Evolutionary conservation across 2,888 invertebrate genomes (phyloP).

Genomic region (Volucella inanis): DNA sequence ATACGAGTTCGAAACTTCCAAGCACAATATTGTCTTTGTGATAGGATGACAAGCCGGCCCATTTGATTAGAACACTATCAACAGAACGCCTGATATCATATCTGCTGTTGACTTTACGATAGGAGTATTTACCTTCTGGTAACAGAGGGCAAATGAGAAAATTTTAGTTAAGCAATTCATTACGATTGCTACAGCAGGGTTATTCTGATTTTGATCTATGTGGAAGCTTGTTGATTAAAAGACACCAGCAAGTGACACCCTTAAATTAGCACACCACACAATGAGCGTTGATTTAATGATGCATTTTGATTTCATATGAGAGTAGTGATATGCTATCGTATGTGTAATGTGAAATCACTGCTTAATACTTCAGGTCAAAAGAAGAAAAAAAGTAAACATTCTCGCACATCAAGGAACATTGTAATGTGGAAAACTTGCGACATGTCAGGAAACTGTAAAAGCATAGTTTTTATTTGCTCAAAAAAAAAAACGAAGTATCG

Average conservation of each 20-base stretch:
- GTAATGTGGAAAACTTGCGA: too few species aligned
- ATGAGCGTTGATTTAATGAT: background rate
- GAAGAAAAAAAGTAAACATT: too few species aligned
- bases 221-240: conserved; percentile 28
- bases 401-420: too few species aligned
- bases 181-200: conserved; percentile 1
- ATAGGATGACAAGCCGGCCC: conserved; percentile 35
- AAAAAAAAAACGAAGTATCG: too few species aligned
- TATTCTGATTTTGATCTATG: background rate
- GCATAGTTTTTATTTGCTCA: too few species aligned
- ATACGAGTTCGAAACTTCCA: background rate
- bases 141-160: conserved; percentile 37
- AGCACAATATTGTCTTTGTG: conserved; percentile 33
- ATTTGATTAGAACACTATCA: conserved; percentile 64
- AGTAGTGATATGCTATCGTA: too few species aligned
- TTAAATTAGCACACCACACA: conserved; percentile 18
- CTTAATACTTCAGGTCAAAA: too few species aligned
- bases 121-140: conserved; percentile 46
- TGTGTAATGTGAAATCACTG: too few species aligned
- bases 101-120: conserved; percentile 66
- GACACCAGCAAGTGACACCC: conserved; percentile 11
- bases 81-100: conserved; percentile 51
- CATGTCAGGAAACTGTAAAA: too few species aligned
- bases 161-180: conserved; percentile 21
- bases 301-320: background rate